Evolutionary conservation across 1,140 invertebrate species (phyloP), one percentile per base, ranked within the genome.

Genomic region (Aradophagus sp.): DNA sequence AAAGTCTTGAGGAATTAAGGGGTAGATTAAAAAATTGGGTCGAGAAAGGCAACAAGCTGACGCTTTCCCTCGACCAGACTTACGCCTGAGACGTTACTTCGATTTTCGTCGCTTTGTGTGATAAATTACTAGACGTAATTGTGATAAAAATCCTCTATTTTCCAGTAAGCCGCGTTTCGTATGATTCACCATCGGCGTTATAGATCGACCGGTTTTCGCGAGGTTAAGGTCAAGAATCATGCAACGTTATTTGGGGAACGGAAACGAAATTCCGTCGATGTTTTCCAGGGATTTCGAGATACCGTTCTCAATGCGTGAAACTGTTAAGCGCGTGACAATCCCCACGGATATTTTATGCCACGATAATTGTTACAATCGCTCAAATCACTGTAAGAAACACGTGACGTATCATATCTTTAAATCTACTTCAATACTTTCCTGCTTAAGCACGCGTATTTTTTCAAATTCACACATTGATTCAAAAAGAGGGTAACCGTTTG

Each of bases 11-110:
- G 75, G 94, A 95, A 74, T 79, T 95, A 32, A 84, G 93, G 4
- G 94, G 93, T 0, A 87, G 92, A 55, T 84, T 95, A 75, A 93
- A 92, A 87, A 93, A 93, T 79, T 93, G 93, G 89, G 92, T 94
- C 1, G 93, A 94, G 53, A 92, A 93, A 55, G 91, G 91, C 5
- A 92, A 89, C 76, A 92, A 91, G 75, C 81, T 87, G 58, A 82
- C 86, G 35, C 79, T 87, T 52, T 87, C 87, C n/a, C 74, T 88
- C 19, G 87, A 88, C 73, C 86, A 87, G 47, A 87, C 86, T 5
- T 87, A 86, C 48, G 85, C 84, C 45, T 86, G 72, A 78, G 23
- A 27, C 32, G 19, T 38, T 31, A 4, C 29, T 23, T 23, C 20
- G 8, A 8, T 23, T 23, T 23, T 58, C 59, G 42, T 59, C 23